Conservation (phyloP, 2,888 invertebrate genomes). For the Synanthedon myopaeformis region DNA sequence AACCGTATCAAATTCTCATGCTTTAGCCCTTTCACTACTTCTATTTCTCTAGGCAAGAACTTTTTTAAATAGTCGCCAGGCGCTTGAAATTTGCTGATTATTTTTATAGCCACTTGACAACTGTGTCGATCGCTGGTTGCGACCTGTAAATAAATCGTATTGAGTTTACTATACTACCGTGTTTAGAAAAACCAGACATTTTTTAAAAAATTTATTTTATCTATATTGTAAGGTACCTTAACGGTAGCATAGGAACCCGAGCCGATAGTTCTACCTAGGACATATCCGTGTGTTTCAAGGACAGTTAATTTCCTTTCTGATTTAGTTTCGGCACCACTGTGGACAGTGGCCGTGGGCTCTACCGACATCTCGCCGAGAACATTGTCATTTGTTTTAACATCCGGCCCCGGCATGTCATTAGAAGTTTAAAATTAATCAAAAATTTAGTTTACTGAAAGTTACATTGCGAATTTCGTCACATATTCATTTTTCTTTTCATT, state of each 20-base stretch:
- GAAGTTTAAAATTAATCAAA: too few relatives aligned
- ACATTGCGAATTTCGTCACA: slow-evolving; percentile 54
- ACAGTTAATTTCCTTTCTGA: slow-evolving; percentile 71
- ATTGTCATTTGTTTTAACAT: slow-evolving; percentile 63
- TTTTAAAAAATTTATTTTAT: not conserved
- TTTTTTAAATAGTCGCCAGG: slow-evolving; percentile 84
- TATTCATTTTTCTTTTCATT: slow-evolving; percentile 37
- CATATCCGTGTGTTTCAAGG: slow-evolving; percentile 82
- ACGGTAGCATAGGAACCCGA: slow-evolving; percentile 88
- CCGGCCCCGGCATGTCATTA: slow-evolving; percentile 66
- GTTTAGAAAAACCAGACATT: not conserved
- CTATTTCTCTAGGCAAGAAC: slow-evolving; percentile 85
- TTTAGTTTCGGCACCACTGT: slow-evolving; percentile 54
- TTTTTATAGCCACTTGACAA: slow-evolving; percentile 83
- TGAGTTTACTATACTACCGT: not conserved
- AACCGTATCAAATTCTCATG: slow-evolving; percentile 85
- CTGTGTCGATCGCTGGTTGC: slow-evolving; percentile 80
- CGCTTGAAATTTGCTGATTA: slow-evolving; percentile 85
- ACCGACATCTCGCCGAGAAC: slow-evolving; percentile 62
- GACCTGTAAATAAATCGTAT: slow-evolving; percentile 49
- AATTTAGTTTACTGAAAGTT: slow-evolving; percentile 33
- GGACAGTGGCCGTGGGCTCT: slow-evolving; percentile 55
- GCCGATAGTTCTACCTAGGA: slow-evolving; percentile 80
- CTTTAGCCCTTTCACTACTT: slow-evolving; percentile 83
- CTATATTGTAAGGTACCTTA: slow-evolving; percentile 61